These are phyloP conservation scores for Acipenser transmontanus DNA, from an alignment of 2,797 vertebrate genomes.

Conservation along the genomic window DNA sequence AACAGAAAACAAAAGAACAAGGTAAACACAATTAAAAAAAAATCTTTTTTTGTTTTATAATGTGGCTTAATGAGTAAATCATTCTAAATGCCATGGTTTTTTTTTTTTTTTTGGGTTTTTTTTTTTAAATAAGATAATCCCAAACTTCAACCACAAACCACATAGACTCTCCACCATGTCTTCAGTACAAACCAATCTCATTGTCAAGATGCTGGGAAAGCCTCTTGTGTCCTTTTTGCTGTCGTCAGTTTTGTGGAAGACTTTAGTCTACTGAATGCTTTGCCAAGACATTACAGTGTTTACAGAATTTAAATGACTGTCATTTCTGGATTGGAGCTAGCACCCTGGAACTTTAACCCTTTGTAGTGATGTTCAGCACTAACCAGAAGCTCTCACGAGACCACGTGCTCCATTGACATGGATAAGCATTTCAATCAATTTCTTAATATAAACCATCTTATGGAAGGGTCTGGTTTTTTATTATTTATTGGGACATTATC, in stretches of 20 bases:
- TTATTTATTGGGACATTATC: no score
- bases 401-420: background rate
- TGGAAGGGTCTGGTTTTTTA: no score
- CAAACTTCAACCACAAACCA: conserved; percentile 1
- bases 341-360: background rate
- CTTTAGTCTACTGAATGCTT: background rate
- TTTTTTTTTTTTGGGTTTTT: background rate
- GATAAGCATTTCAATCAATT: no score
- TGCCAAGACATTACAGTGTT: background rate
- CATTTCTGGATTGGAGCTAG: background rate
- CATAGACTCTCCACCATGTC: background rate
- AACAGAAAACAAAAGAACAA: background rate
- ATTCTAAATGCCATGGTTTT: background rate
- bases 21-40: background rate
- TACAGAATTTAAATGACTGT: background rate
- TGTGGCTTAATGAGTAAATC: background rate
- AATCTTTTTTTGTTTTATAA: background rate
- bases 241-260: background rate
- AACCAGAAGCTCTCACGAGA: background rate
- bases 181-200: background rate
- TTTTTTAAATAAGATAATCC: background rate
- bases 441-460: no score
- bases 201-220: background rate
- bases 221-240: background rate
- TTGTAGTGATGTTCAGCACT: background rate